Percentiles rank a stretch among this genome's conserved stretches.
These are phyloP conservation scores for Osmoderma eremita DNA, from an alignment of 2,888 invertebrate species.

Conservation along the genomic window DNA sequence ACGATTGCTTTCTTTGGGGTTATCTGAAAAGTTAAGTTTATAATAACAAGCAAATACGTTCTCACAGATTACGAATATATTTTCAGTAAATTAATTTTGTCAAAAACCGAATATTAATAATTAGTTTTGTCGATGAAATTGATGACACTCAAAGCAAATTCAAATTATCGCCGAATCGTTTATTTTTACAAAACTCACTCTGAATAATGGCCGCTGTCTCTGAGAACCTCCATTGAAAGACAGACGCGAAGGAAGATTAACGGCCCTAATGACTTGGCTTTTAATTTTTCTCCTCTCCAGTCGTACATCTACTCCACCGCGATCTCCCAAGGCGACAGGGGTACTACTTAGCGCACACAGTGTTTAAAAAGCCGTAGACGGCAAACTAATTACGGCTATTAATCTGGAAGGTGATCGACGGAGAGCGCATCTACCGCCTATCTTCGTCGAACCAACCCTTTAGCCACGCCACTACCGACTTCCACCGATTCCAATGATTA, in stretches of 20 bases:
- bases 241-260: slow-evolving; percentile 28
- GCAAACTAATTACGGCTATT: slow-evolving; percentile 53
- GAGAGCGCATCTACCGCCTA: slow-evolving; percentile 24
- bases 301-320: slow-evolving; percentile 21
- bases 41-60: too few species aligned
- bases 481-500: slow-evolving; percentile 49
- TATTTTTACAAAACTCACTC: too few species aligned
- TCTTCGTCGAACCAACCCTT: slow-evolving; percentile 27
- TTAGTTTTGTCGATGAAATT: too few species aligned
- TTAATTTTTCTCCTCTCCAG: slow-evolving; percentile 38
- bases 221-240: not conserved
- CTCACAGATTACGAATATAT: too few species aligned
- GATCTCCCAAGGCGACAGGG: not conserved
- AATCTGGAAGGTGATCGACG: slow-evolving; percentile 46
- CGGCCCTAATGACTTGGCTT: slow-evolving; percentile 34
- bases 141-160: too few species aligned
- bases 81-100: too few species aligned
- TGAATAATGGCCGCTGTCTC: too few species aligned
- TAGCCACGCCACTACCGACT: slow-evolving; percentile 39
- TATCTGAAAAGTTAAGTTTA: too few species aligned
- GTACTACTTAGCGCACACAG: slow-evolving; percentile 28
- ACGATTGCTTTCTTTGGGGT: too few species aligned
- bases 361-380: slow-evolving; percentile 46
- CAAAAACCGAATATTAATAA: too few species aligned
- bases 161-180: too few species aligned